phyloP scores from a whole-genome alignment of 1,140 invertebrate genomes.

The Drosophila teissieri region DNA sequence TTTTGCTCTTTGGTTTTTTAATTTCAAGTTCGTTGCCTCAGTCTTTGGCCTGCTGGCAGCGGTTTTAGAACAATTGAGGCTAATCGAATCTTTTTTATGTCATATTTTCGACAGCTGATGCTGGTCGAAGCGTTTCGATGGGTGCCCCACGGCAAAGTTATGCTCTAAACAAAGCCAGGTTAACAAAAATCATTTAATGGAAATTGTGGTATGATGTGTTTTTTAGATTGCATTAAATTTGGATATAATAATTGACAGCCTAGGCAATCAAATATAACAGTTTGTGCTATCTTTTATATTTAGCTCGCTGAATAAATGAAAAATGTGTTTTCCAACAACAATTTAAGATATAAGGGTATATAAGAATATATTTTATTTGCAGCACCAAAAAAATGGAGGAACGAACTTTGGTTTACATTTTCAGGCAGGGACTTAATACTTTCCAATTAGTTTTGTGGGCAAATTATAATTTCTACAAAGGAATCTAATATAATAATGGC shows the following conservation, averaged over 20 bases:
- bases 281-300: constrained; percentile 5
- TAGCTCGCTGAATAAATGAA: not conserved
- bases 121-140: constrained; percentile 65
- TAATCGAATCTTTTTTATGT: constrained; percentile 73
- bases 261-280: constrained; percentile 17
- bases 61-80: constrained; percentile 78
- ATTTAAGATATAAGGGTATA: too few relatives aligned
- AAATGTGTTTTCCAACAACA: not conserved
- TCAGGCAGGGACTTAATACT: constrained; percentile 21
- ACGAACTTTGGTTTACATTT: constrained; percentile 8
- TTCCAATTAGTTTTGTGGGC: constrained; percentile 28
- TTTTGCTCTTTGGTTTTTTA: constrained; percentile 65
- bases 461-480: constrained; percentile 5
- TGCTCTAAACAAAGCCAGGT: constrained; percentile 22
- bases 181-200: constrained; percentile 30
- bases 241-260: constrained; percentile 36
- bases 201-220: constrained; percentile 30
- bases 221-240: constrained; percentile 45
- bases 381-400: constrained; percentile 21
- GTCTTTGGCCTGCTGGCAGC: constrained; percentile 60
- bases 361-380: too few relatives aligned
- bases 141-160: constrained; percentile 28
- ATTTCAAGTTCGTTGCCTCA: constrained; percentile 81
- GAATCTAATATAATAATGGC: constrained; percentile 8
- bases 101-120: constrained; percentile 75